Percentiles rank a stretch among this genome's conserved stretches.
These are phyloP conservation scores for Hippolais icterina DNA, from an alignment of 2,113 vertebrate species.

Conservation along the genomic window DNA sequence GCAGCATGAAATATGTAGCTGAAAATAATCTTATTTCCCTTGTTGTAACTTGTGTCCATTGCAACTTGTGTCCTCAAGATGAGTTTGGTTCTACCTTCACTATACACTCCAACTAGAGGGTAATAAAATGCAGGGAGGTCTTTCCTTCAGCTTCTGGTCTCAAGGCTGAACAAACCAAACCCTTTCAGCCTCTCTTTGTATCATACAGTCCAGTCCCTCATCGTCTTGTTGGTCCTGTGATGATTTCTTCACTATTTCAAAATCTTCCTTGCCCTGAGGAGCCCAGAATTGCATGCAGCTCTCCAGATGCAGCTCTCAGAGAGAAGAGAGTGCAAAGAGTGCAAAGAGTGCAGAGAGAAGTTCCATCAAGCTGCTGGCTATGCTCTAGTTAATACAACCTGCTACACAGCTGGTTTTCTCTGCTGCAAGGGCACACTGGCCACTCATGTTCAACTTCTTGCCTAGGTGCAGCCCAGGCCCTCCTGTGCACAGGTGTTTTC, in stretches of 20 bases:
- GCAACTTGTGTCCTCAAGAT: neutral
- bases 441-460: neutral
- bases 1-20: neutral
- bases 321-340: neutral
- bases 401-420: neutral
- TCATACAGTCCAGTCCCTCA: neutral
- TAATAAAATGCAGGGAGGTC: neutral
- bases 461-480: neutral
- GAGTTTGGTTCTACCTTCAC: neutral
- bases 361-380: neutral
- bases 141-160: neutral
- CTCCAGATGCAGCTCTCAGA: neutral
- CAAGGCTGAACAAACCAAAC: neutral
- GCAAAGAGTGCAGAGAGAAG: neutral
- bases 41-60: accelerated
- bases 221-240: neutral
- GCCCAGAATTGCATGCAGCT: neutral
- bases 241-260: neutral
- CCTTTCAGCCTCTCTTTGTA: neutral
- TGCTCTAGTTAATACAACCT: neutral
- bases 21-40: neutral
- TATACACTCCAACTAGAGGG: neutral
- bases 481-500: neutral
- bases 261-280: neutral
- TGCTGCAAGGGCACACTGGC: neutral